Evolutionary conservation across 1,140 invertebrate genomes (phyloP).

Genomic region (Lepidostoma basale): DNA sequence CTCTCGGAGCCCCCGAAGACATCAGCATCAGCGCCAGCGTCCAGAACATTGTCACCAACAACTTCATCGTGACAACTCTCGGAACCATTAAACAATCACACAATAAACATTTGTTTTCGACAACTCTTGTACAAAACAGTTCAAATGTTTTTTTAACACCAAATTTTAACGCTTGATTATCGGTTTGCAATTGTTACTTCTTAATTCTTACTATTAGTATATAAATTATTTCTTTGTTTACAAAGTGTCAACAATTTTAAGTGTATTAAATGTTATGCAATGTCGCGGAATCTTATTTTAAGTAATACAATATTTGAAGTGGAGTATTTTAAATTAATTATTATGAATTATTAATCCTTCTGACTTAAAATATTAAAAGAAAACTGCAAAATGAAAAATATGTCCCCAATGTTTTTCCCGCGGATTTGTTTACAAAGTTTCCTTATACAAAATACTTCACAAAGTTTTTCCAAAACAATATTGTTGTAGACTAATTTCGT

Average conservation of each 20-base stretch:
- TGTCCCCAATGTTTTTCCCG: neutral
- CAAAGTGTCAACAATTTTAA: neutral
- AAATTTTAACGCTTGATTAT: neutral
- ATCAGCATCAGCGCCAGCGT: constrained; percentile 48
- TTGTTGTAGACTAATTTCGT: neutral
- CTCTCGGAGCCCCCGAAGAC: constrained; percentile 49
- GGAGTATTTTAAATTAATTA: neutral
- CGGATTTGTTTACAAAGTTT: neutral
- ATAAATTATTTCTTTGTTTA: neutral
- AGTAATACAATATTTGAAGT: neutral
- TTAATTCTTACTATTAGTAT: neutral
- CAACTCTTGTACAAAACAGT: neutral
- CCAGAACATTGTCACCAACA: constrained; percentile 45
- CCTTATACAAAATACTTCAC: neutral
- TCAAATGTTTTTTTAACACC: neutral
- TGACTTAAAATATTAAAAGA: neutral
- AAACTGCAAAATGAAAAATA: neutral
- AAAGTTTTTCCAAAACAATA: neutral
- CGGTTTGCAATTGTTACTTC: neutral
- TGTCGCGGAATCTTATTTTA: neutral
- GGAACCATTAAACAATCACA: constrained; percentile 49
- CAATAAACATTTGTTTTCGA: constrained; percentile 25
- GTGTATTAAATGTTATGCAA: neutral
- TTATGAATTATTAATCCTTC: neutral
- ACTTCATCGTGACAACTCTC: constrained; percentile 47